Evolutionary conservation across 2,113 vertebrate genomes (phyloP).

Genomic region (Poecilia latipinna): DNA sequence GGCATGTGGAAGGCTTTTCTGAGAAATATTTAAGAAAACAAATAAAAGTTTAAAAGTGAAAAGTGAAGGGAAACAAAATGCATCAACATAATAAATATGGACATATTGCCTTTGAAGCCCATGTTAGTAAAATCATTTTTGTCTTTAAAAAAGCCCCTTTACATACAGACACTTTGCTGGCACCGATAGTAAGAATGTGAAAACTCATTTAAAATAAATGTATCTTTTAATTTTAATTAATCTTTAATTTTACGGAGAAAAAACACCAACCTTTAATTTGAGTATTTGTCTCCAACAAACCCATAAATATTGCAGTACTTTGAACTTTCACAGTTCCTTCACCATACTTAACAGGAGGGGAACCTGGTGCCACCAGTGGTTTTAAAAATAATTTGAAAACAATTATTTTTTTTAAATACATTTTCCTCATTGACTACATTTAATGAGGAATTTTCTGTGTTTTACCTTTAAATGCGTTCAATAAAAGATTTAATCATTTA

Average conservation of each 20-base stretch:
- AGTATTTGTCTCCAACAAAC: not conserved
- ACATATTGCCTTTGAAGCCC: constrained; percentile 4
- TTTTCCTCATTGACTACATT: no score
- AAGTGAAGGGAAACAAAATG: constrained; percentile 1
- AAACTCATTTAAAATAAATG: not conserved
- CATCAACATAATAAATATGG: constrained; percentile 6
- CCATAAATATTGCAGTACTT: not conserved
- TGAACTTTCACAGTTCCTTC: not conserved
- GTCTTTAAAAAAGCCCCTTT: not conserved
- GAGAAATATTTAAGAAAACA: constrained; percentile 1
- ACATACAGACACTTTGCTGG: not conserved
- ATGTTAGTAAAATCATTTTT: constrained; percentile 5
- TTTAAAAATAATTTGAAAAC: not conserved
- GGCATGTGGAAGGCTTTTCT: not conserved
- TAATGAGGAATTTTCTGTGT: not conserved
- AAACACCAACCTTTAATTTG: not conserved
- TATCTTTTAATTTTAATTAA: not conserved
- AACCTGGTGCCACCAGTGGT: not conserved
- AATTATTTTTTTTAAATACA: no score
- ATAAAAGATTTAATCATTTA: not conserved
- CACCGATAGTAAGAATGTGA: not conserved
- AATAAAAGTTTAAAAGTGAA: not conserved
- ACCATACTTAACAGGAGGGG: not conserved
- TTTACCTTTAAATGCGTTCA: not conserved
- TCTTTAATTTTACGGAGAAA: not conserved